These are phyloP conservation scores for Pseudocheirus occidentalis DNA, from an alignment of 2,797 vertebrate species.

Conservation along the genomic window DNA sequence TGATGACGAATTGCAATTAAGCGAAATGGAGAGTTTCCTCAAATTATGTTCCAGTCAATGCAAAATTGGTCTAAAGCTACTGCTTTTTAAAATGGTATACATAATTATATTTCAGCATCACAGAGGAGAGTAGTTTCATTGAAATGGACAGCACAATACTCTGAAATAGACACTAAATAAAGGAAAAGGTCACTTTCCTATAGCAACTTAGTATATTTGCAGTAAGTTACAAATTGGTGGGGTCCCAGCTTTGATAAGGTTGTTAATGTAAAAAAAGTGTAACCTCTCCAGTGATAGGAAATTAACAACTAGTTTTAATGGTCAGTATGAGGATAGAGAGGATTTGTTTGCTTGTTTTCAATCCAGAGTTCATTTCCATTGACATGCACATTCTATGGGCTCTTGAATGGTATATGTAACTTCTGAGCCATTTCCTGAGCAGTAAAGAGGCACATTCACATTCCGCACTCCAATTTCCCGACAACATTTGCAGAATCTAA, in stretches of 20 bases:
- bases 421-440: slow-evolving; percentile 93
- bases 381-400: slow-evolving; percentile 96
- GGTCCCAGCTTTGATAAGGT: neutral
- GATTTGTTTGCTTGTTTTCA: neutral
- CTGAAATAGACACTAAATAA: slow-evolving; percentile 2
- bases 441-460: slow-evolving; percentile 92
- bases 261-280: neutral
- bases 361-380: slow-evolving; percentile 91
- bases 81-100: neutral
- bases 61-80: slow-evolving; percentile 28
- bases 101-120: slow-evolving; percentile 50
- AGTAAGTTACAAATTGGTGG: slow-evolving; percentile 7
- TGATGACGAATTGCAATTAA: slow-evolving; percentile 2
- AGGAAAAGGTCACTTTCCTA: neutral
- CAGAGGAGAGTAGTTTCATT: slow-evolving; percentile 45
- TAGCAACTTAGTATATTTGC: neutral
- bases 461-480: slow-evolving; percentile 93
- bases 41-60: slow-evolving; percentile 32
- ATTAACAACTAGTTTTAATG: slow-evolving; percentile 30
- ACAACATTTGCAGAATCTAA: slow-evolving; percentile 98
- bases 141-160: slow-evolving; percentile 50
- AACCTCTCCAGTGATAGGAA: slow-evolving; percentile 41
- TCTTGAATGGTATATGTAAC: slow-evolving; percentile 94
- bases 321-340: neutral
- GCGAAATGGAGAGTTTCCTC: slow-evolving; percentile 40